These are phyloP conservation scores for Drosophila neutralis DNA, from an alignment of 2,888 invertebrate genomes.

Conservation along the genomic window DNA sequence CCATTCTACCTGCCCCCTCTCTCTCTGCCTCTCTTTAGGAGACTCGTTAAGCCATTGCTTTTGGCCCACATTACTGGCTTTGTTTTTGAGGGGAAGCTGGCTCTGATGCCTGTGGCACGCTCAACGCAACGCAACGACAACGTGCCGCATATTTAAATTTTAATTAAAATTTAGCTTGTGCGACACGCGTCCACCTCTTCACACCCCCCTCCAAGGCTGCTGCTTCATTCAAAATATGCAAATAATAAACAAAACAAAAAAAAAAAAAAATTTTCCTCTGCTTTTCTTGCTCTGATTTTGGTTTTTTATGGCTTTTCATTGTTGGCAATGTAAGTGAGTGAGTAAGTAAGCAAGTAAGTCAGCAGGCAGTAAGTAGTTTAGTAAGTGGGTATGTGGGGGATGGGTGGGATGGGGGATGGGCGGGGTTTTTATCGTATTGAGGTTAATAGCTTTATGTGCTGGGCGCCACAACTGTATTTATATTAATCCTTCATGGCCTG, in stretches of 20 bases:
- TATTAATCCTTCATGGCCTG: slow-evolving; percentile 33
- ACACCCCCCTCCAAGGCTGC: not conserved
- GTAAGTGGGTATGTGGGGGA: slow-evolving; percentile 6
- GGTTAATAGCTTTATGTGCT: slow-evolving; percentile 34
- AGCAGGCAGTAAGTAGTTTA: not conserved
- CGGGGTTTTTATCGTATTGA: slow-evolving; percentile 21
- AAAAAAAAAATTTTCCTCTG: slow-evolving; percentile 20
- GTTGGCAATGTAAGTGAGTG: not conserved
- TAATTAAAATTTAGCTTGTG: slow-evolving; percentile 71
- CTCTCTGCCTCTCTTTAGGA: not conserved
- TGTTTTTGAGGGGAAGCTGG: not conserved
- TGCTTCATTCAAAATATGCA: slow-evolving; percentile 71
- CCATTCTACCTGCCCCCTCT: not conserved
- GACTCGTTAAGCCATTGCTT: slow-evolving; percentile 33
- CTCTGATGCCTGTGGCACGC: slow-evolving; percentile 28
- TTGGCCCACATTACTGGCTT: slow-evolving; percentile 43
- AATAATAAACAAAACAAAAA: slow-evolving; percentile 57
- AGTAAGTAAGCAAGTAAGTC: not conserved
- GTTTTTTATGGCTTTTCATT: slow-evolving; percentile 22
- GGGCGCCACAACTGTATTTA: slow-evolving; percentile 31
- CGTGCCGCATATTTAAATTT: slow-evolving; percentile 75
- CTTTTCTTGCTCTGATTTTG: slow-evolving; percentile 43
- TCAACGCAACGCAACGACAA: slow-evolving; percentile 60
- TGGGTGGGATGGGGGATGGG: not conserved
- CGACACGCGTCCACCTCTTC: slow-evolving; percentile 23